A percentile compares a stretch with the other conserved stretches of the same genome.
These are phyloP conservation scores for Eurystomus gularis DNA, from an alignment of 2,113 vertebrate species.

Conservation along the genomic window DNA sequence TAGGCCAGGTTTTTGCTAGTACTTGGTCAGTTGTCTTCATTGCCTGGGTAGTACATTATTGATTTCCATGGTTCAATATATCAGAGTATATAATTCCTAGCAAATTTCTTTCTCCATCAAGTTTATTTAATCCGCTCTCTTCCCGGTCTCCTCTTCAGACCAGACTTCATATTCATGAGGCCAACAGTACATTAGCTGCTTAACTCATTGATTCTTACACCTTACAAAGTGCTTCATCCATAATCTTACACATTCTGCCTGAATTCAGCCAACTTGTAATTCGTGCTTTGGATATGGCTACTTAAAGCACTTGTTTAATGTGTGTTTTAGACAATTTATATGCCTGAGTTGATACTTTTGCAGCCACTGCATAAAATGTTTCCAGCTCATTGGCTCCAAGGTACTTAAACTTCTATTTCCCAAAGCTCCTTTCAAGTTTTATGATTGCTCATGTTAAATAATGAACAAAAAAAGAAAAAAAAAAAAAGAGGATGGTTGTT, in stretches of 20 bases:
- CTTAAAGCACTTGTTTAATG: constrained; percentile 34
- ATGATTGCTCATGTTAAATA: neutral
- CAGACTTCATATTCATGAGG: constrained; percentile 18
- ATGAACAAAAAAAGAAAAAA: neutral
- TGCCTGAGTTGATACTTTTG: neutral
- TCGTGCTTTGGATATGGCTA: constrained; percentile 9
- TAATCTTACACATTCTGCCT: constrained; percentile 33
- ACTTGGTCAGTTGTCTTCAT: neutral
- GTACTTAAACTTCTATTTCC: constrained; percentile 15
- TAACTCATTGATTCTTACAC: constrained; percentile 44
- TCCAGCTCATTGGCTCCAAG: constrained; percentile 3
- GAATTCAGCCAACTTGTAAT: constrained; percentile 19
- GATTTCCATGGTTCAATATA: neutral
- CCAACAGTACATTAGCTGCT: constrained; percentile 33
- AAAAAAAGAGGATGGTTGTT: neutral
- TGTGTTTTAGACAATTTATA: constrained; percentile 46
- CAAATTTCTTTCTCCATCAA: constrained; percentile 28
- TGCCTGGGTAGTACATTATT: neutral
- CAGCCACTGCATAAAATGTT: constrained; percentile 2
- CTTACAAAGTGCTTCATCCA: constrained; percentile 24
- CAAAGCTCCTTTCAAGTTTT: neutral
- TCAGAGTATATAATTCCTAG: neutral
- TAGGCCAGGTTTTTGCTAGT: neutral
- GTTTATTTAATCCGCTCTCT: neutral
- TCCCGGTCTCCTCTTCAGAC: neutral